Base-by-base conservation (phyloP, 2,888 invertebrate species). In the Abrostola tripartita region DNA sequence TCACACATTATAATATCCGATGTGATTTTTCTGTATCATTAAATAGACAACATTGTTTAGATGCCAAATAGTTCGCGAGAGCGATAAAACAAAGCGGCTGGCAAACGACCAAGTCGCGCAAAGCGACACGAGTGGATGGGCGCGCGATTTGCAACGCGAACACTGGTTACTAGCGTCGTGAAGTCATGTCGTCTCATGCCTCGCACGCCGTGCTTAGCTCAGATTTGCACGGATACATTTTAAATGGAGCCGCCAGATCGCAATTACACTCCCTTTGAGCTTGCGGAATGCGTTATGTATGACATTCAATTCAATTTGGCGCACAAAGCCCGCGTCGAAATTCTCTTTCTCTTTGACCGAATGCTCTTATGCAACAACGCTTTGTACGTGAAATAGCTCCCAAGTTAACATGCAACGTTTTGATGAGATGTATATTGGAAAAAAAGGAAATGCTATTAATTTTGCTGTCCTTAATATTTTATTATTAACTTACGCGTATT, bases 251-350 rank as follows among this genome's bases (percentile, higher is more conserved):
- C 85, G 90, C 85, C 91, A 87, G 89, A 89, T 92, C 87, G 89
- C 91, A 93, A 93, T 93, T 92, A 93, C 91, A 90, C 89, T 92
- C 89, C 91, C 93, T 94, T 93, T 94, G 92, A 92, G 90, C 88
- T 87, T 81, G 85, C 86, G 87, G 89, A 90, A 92, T 92, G 91
- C 89, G 89, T 90, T 88, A 89, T 89, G 90, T 90, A 92, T 90
- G 93, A 91, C 92, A 90, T 92, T 90, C 91, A 90, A 92, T 93
- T 92, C 89, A 92, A 92, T 93, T 93, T 91, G 77, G 87, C 85
- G 86, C 87, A 92, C 92, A 93, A 92, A 92, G 91, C 90, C 85
- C 85, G 85, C 89, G 88, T 88, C 83, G 87, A 90, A 91, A 91
- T 89, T 89, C 88, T 90, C 89, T 88, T 89, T 92, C 92, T 88